Evolutionary conservation across 1,140 invertebrate species (phyloP).

Genomic region (Pogonognathellus flavescens): DNA sequence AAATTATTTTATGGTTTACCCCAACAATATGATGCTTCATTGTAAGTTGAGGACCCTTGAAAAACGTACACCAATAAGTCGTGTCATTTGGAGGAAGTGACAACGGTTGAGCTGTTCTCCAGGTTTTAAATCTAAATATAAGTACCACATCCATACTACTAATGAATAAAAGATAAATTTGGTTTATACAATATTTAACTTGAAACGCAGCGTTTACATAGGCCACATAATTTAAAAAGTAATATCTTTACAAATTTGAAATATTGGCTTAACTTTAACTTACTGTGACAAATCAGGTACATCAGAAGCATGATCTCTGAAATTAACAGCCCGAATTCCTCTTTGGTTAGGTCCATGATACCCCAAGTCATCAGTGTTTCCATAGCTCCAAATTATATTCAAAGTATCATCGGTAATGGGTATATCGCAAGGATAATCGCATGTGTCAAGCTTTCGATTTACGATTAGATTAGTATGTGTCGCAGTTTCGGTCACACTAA

Average conservation of each 20-base stretch:
- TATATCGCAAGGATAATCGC: too few species aligned
- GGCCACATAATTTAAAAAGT: too few species aligned
- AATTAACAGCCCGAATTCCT: slow-evolving; percentile 21
- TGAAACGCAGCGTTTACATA: too few species aligned
- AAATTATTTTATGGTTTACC: neutral
- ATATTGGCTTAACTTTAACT: neutral
- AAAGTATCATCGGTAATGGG: too few species aligned
- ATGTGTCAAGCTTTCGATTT: too few species aligned
- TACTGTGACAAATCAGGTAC: neutral
- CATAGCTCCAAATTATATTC: too few species aligned
- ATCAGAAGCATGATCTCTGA: neutral
- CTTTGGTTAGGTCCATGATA: slow-evolving; percentile 47
- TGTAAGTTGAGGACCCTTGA: neutral
- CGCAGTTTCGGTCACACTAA: too few species aligned
- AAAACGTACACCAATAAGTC: slow-evolving; percentile 34
- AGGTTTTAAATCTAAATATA: neutral
- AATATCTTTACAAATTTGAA: neutral
- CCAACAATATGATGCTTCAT: slow-evolving; percentile 24
- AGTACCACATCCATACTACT: too few species aligned
- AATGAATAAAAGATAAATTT: too few species aligned
- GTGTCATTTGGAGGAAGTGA: neutral
- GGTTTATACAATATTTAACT: too few species aligned
- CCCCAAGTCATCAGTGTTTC: too few species aligned
- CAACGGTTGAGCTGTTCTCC: neutral
- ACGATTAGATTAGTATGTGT: too few species aligned